Conservation (phyloP, 1,140 invertebrate species). For the Homarus americanus region DNA sequence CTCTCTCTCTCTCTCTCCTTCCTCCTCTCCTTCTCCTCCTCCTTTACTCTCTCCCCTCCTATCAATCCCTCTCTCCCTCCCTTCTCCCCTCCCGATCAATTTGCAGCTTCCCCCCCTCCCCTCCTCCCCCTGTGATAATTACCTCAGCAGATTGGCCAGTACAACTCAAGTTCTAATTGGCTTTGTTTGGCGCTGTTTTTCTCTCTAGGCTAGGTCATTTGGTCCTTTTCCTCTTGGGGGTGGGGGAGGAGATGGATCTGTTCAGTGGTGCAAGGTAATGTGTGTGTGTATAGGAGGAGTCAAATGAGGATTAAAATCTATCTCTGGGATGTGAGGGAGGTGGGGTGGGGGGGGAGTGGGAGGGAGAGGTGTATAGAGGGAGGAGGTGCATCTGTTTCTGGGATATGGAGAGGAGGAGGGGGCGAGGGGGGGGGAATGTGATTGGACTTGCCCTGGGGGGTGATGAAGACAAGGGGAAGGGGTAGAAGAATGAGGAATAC, state of each 20-base stretch:
- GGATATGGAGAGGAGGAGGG: neutral
- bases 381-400: no score
- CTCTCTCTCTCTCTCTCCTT: neutral
- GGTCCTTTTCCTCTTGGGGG: no score
- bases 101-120: neutral
- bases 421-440: neutral
- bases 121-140: constrained; percentile 29
- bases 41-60: neutral
- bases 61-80: neutral
- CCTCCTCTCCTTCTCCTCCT: neutral
- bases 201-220: no score
- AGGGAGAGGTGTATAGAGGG: neutral
- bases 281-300: no score
- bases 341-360: neutral
- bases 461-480: neutral
- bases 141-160: neutral
- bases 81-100: constrained; percentile 1
- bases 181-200: constrained; percentile 21
- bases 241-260: neutral
- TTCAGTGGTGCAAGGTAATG: no score
- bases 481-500: no score
- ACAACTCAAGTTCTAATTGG: constrained; percentile 25
- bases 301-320: no score
- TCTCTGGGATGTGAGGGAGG: neutral
- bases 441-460: neutral